Percentiles rank a stretch among this genome's conserved stretches.
Conservation (phyloP, 2,113 vertebrate species). For the Oncorhynchus nerka region DNA sequence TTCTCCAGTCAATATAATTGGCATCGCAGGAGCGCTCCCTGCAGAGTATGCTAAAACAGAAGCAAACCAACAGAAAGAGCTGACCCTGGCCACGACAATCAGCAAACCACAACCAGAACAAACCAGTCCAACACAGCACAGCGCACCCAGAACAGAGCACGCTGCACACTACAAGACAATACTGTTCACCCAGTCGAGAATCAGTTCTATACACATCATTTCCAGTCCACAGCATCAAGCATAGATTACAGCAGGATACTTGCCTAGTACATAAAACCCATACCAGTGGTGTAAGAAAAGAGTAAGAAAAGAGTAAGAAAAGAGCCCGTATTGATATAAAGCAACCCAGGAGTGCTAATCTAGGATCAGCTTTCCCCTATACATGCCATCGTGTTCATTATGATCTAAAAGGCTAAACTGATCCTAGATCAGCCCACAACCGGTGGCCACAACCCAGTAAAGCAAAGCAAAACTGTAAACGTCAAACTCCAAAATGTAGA, state of each 20-base stretch:
- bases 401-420: no score
- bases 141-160: conserved; percentile 35
- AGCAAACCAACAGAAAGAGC: conserved; percentile 52
- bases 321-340: no score
- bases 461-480: no score
- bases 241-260: no score
- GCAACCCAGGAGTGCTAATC: no score
- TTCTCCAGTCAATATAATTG: conserved; percentile 77
- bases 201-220: not conserved
- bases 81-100: conserved; percentile 40
- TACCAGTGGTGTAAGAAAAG: no score
- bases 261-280: no score
- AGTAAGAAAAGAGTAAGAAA: no score
- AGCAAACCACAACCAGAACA: conserved; percentile 38
- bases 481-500: no score
- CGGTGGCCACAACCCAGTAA: no score
- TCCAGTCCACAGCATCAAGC: not conserved
- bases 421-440: no score
- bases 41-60: conserved; percentile 73
- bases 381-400: no score
- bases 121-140: conserved; percentile 7
- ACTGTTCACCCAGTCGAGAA: not conserved
- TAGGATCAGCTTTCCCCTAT: conserved; percentile 9
- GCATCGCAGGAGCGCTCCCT: conserved; percentile 72
- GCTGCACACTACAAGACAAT: conserved; percentile 39